Percentiles rank a stretch among this genome's conserved stretches.
Evolutionary conservation across 2,888 invertebrate species (phyloP).

Genomic region (Microctonus hyperodae): DNA sequence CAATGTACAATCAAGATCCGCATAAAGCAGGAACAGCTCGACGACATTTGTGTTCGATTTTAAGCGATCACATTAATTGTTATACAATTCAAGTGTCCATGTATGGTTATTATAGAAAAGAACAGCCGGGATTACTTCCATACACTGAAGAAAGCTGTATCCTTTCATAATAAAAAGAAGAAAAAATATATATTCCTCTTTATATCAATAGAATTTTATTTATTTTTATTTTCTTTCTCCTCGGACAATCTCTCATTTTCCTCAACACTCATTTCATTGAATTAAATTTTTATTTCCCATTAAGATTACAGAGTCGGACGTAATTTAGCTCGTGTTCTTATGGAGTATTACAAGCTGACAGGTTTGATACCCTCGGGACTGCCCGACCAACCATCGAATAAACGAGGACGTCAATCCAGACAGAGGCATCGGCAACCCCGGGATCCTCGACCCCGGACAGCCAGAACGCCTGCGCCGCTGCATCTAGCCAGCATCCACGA

Average conservation of each 20-base stretch:
- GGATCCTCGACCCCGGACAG: slow-evolving; percentile 55
- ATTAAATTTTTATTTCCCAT: neutral
- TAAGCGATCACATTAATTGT: slow-evolving; percentile 83
- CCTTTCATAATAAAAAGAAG: slow-evolving; percentile 66
- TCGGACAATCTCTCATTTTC: neutral
- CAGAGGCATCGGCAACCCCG: slow-evolving; percentile 53
- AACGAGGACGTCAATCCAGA: slow-evolving; percentile 57
- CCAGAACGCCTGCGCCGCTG: slow-evolving; percentile 58
- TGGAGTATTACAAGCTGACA: slow-evolving; percentile 81
- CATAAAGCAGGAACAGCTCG: slow-evolving; percentile 87
- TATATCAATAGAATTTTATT: neutral
- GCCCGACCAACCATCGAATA: slow-evolving; percentile 58
- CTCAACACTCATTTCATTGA: neutral
- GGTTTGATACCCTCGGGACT: slow-evolving; percentile 69
- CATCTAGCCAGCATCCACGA: slow-evolving; percentile 60
- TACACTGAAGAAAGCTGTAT: slow-evolving; percentile 97
- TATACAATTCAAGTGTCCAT: slow-evolving; percentile 92
- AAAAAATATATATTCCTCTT: neutral
- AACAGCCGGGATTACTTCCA: slow-evolving; percentile 75
- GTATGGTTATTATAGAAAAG: slow-evolving; percentile 82
- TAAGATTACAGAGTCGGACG: slow-evolving; percentile 80
- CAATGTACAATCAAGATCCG: slow-evolving; percentile 92
- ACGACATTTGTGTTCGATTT: slow-evolving; percentile 76
- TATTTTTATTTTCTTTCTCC: slow-evolving; percentile 36
- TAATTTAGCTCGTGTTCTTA: slow-evolving; percentile 77